Conservation (phyloP, 2,113 vertebrate species). For the Oreocharis arfaki region DNA sequence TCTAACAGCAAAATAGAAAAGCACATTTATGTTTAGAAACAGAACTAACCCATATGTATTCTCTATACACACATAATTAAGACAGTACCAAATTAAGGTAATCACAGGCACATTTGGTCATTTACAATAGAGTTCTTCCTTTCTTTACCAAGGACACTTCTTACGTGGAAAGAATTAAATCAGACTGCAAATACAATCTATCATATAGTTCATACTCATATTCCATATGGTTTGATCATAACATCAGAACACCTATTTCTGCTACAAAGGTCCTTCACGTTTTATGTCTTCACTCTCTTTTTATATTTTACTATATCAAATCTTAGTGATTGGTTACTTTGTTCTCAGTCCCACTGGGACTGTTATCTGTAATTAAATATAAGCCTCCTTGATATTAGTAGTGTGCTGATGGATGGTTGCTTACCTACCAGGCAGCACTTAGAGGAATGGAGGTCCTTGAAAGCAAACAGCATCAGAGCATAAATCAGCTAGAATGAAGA, state of each 20-base stretch:
- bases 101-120: background rate
- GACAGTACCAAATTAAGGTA: background rate
- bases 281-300: background rate
- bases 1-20: background rate
- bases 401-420: constrained; percentile 46
- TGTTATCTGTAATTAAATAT: constrained; percentile 67
- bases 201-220: background rate
- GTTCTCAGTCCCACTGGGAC: constrained; percentile 22
- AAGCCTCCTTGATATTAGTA: constrained; percentile 47
- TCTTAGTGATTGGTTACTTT: background rate
- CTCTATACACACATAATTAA: background rate
- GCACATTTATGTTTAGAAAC: background rate
- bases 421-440: constrained; percentile 48
- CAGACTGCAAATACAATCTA: background rate
- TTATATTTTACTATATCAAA: constrained; percentile 42
- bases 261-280: background rate
- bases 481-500: constrained; percentile 63
- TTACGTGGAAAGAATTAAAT: background rate
- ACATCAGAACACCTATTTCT: background rate
- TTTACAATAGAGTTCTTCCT: background rate
- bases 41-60: background rate
- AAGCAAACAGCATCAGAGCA: constrained; percentile 51
- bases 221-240: background rate
- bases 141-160: background rate
- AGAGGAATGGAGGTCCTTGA: constrained; percentile 65